phyloP scores from a whole-genome alignment of 2,888 invertebrate genomes.

The Neoascia interrupta region DNA sequence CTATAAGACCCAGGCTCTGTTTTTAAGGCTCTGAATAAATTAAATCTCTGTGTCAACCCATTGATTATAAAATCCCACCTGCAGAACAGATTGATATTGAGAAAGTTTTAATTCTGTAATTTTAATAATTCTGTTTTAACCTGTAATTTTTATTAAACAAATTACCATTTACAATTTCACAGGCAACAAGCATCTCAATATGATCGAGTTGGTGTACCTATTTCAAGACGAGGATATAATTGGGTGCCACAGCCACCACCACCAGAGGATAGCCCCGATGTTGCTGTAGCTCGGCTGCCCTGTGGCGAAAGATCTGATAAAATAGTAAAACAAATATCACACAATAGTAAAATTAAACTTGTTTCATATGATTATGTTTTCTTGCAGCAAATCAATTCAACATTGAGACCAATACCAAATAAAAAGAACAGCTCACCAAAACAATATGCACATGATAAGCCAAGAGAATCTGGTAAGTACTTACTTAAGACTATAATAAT shows the following conservation, averaged over 20 bases:
- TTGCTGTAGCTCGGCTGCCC: slow-evolving; percentile 89
- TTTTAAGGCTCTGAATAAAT: too few relatives aligned
- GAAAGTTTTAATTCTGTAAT: too few relatives aligned
- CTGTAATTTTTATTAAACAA: too few relatives aligned
- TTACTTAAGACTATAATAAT: too few relatives aligned
- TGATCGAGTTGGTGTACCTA: slow-evolving; percentile 92
- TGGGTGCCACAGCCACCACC: slow-evolving; percentile 96
- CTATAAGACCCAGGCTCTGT: too few relatives aligned
- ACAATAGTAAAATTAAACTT: too few relatives aligned
- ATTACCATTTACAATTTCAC: slow-evolving; percentile 14
- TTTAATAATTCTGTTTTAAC: too few relatives aligned
- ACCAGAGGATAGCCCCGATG: slow-evolving; percentile 93
- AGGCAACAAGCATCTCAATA: slow-evolving; percentile 93
- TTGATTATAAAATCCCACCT: too few relatives aligned
- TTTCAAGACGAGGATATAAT: slow-evolving; percentile 95
- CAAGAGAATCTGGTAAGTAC: slow-evolving; percentile 78
- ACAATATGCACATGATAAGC: slow-evolving; percentile 79
- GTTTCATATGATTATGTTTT: too few relatives aligned
- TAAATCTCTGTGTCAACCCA: too few relatives aligned
- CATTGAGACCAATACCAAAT: slow-evolving; percentile 80
- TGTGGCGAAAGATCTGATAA: slow-evolving; percentile 92
- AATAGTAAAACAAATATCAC: slow-evolving; percentile 79
- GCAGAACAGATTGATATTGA: too few relatives aligned
- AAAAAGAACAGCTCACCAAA: slow-evolving; percentile 85
- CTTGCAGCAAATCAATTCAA: slow-evolving; percentile 78